Evolutionary conservation across 1,140 invertebrate genomes (phyloP).

Genomic region (Panagrolaimus sp.): DNA sequence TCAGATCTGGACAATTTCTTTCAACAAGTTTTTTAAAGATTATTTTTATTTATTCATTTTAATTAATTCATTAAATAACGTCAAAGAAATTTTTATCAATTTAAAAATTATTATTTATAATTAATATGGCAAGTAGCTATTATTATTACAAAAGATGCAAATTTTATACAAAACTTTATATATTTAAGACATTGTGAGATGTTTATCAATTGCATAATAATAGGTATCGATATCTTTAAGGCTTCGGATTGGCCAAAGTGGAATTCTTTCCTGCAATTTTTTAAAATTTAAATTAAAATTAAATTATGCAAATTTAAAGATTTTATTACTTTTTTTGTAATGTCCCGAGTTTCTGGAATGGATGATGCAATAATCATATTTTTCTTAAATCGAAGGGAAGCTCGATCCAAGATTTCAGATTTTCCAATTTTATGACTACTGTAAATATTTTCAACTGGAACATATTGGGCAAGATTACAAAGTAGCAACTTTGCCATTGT

Average conservation of each 20-base stretch:
- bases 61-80: no score
- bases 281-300: neutral
- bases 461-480: slow-evolving; percentile 13
- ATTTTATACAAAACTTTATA: no score
- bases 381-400: slow-evolving; percentile 20
- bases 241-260: slow-evolving; percentile 10
- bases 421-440: slow-evolving; percentile 20
- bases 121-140: no score
- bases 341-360: neutral
- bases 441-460: slow-evolving; percentile 22
- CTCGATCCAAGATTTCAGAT: slow-evolving; percentile 10
- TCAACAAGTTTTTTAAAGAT: no score
- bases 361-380: slow-evolving; percentile 16
- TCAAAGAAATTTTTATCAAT: no score
- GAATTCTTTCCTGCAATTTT: slow-evolving; percentile 23
- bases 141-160: no score
- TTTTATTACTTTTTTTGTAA: slow-evolving; percentile 16
- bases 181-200: neutral
- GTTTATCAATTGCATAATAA: slow-evolving; percentile 13
- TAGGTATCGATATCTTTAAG: neutral
- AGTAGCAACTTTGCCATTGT: slow-evolving; percentile 20
- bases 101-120: no score
- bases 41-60: no score
- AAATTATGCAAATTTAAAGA: neutral
- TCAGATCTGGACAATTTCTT: no score